phyloP scores from a whole-genome alignment of 2,797 vertebrate species.

The Onychomys leucogaster region DNA sequence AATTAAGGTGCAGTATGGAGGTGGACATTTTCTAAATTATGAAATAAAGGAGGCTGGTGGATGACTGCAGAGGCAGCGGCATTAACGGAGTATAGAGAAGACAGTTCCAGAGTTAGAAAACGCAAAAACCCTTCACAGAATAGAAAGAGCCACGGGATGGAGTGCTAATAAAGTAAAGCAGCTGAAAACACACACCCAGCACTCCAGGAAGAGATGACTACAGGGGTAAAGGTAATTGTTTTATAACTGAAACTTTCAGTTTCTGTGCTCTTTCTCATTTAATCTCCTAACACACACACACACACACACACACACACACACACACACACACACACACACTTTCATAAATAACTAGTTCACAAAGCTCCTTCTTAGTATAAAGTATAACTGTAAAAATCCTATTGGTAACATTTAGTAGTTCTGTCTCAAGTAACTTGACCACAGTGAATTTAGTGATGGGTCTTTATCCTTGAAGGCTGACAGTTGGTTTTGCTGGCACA shows the following conservation, averaged over 20 bases:
- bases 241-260: conserved; percentile 43
- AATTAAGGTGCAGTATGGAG: conserved; percentile 76
- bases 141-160: not conserved
- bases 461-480: not conserved
- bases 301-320: not conserved
- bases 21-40: conserved; percentile 81
- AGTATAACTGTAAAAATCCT: not conserved
- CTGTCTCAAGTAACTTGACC: not conserved
- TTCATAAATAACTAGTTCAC: not conserved
- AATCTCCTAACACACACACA: not conserved
- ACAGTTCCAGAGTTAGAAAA: conserved; percentile 44
- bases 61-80: conserved; percentile 67
- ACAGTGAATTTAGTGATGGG: not conserved
- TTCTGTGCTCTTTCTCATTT: not conserved
- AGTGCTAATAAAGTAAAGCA: conserved; percentile 29
- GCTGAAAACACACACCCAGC: not conserved
- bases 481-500: not conserved
- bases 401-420: not conserved
- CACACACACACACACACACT: not conserved
- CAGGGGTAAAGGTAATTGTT: not conserved
- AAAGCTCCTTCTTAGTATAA: conserved; percentile 39
- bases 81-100: conserved; percentile 66
- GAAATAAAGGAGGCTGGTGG: conserved; percentile 83
- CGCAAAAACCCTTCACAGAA: conserved; percentile 16
- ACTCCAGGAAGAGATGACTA: not conserved